Conservation (phyloP, 2,113 vertebrate genomes). For the Trogon melanurus region DNA sequence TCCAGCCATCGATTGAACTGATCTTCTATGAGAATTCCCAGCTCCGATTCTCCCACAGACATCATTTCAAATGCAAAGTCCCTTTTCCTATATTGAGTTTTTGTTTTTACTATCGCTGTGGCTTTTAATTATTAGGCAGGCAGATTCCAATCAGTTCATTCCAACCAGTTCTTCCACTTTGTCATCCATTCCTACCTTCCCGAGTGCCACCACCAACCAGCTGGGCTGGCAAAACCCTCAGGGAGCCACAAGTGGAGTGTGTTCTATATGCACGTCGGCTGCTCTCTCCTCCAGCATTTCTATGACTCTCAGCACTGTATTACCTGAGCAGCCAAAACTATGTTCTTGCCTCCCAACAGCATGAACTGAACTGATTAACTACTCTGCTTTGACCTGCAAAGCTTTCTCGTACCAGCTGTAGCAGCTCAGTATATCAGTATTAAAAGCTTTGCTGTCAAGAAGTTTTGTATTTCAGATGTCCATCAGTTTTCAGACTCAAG, state of each 20-base stretch:
- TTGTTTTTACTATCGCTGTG: neutral
- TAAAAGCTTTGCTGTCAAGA: neutral
- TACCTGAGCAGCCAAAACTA: neutral
- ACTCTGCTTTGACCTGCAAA: neutral
- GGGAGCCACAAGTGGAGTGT: neutral
- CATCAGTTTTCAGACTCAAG: neutral
- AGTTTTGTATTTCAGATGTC: neutral
- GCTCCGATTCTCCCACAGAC: neutral
- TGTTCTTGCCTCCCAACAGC: neutral
- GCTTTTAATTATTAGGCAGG: conserved; percentile 6
- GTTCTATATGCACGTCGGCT: accelerated
- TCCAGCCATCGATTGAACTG: neutral
- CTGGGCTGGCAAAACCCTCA: neutral
- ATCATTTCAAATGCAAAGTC: neutral
- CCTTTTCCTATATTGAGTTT: neutral
- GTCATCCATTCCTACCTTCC: neutral
- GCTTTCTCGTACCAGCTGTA: neutral
- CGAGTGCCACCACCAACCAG: neutral
- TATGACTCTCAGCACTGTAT: neutral
- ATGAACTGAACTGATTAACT: neutral
- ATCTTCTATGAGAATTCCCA: neutral
- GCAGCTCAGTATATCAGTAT: neutral
- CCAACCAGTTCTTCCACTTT: conserved; percentile 19
- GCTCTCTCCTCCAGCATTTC: neutral
- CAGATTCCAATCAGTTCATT: conserved; percentile 19